Conservation (phyloP, 92 coral and sea anemone genomes). For the Montipora capitata region DNA sequence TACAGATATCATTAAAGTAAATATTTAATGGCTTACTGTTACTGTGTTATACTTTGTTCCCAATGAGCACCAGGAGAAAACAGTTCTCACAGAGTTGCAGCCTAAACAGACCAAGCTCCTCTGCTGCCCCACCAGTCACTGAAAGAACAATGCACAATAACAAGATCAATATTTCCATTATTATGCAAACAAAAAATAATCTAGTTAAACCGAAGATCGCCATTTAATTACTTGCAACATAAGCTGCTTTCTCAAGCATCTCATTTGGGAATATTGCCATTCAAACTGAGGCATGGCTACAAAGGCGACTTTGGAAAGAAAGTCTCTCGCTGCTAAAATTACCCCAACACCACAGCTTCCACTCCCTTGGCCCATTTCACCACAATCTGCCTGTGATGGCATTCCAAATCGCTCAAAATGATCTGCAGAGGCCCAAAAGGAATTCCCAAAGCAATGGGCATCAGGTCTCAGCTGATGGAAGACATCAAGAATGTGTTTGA, state of each 20-base stretch:
- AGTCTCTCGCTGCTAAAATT: slow-evolving; percentile 72
- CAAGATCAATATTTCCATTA: background rate
- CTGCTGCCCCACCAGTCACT: background rate
- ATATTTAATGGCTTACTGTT: background rate
- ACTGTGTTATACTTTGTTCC: background rate
- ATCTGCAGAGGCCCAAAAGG: slow-evolving; percentile 45
- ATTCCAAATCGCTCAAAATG: slow-evolving; percentile 67
- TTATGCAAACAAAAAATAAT: background rate
- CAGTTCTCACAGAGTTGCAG: slow-evolving; percentile 1
- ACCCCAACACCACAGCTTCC: slow-evolving; percentile 82
- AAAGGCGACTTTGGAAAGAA: slow-evolving; percentile 20
- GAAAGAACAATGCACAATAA: background rate
- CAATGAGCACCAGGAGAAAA: background rate
- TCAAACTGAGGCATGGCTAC: background rate
- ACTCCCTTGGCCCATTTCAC: slow-evolving; percentile 41
- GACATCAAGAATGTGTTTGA: slow-evolving; percentile 49
- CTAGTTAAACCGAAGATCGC: background rate
- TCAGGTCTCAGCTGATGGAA: slow-evolving; percentile 40
- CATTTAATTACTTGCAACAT: slow-evolving; percentile 47
- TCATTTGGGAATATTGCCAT: slow-evolving; percentile 58
- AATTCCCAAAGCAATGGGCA: background rate
- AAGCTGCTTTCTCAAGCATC: slow-evolving; percentile 50
- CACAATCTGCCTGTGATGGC: slow-evolving; percentile 49
- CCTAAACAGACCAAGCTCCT: background rate
- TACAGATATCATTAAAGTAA: too few relatives aligned